Evolutionary conservation across 2,888 invertebrate genomes (phyloP).

Genomic region (Halocaridina rubra): DNA sequence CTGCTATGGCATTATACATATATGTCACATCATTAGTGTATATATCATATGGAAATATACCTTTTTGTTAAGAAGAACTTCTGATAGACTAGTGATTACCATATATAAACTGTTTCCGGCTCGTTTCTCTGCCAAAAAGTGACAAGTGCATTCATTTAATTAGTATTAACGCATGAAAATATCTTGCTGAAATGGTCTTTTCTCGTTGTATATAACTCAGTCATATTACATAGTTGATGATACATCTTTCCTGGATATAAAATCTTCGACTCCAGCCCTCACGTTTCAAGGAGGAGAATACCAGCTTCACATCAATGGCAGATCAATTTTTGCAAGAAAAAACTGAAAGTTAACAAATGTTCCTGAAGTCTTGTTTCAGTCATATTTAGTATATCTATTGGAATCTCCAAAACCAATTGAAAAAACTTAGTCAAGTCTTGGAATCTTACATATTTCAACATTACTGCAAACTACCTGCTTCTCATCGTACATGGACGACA

Average conservation of each 20-base stretch:
- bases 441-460: conserved; percentile 15
- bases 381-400: background rate
- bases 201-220: background rate
- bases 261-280: too few relatives aligned
- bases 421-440: background rate
- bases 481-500: background rate
- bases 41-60: background rate
- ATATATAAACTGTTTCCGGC: background rate
- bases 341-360: background rate
- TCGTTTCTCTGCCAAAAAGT: background rate
- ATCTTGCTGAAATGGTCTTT: background rate
- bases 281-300: background rate
- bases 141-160: background rate
- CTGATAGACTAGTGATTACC: background rate
- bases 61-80: background rate
- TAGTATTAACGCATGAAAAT: background rate
- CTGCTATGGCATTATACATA: background rate
- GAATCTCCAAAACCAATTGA: too few relatives aligned
- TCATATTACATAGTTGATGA: too few relatives aligned
- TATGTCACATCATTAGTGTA: background rate
- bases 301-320: conserved; percentile 6
- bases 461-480: background rate
- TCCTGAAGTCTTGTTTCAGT: background rate
- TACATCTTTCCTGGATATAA: background rate
- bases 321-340: background rate